Conservation (phyloP, 2,113 vertebrate species). For the Oryzias curvinotus region DNA sequence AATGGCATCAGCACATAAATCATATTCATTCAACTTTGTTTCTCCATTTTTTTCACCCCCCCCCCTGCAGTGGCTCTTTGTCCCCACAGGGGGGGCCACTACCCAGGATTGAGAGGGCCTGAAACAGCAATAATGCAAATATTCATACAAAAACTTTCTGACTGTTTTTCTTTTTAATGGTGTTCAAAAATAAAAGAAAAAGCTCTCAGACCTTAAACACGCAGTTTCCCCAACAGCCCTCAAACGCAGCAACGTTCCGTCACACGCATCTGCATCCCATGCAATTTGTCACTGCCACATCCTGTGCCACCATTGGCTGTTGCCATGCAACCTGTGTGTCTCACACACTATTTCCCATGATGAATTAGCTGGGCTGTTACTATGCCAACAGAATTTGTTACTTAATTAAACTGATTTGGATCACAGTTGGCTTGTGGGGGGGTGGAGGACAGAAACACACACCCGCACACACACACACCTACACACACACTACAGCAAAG, state of each 20-base stretch:
- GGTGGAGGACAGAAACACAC: slow-evolving; percentile 23
- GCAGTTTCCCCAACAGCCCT: slow-evolving; percentile 65
- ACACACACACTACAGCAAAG: slow-evolving; percentile 19
- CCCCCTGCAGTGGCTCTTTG: neutral
- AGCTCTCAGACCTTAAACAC: neutral
- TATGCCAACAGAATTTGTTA: slow-evolving; percentile 97
- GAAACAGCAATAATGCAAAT: too few species aligned
- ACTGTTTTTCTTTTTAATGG: too few species aligned
- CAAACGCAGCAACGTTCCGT: slow-evolving; percentile 67
- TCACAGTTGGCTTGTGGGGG: slow-evolving; percentile 83
- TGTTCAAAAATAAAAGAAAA: too few species aligned
- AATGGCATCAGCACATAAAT: neutral
- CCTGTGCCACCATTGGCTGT: slow-evolving; percentile 84
- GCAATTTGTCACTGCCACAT: slow-evolving; percentile 84
- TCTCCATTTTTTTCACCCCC: neutral
- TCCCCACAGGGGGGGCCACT: slow-evolving; percentile 7
- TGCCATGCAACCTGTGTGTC: slow-evolving; percentile 90
- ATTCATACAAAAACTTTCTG: too few species aligned
- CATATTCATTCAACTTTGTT: slow-evolving; percentile 7
- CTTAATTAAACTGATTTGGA: slow-evolving; percentile 95
- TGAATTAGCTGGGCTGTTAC: slow-evolving; percentile 92
- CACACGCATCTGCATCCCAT: slow-evolving; percentile 82
- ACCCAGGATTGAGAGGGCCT: neutral
- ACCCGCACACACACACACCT: slow-evolving; percentile 19
- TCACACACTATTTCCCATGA: slow-evolving; percentile 88